phyloP scores from a whole-genome alignment of 2,113 vertebrate species.

The Thalassarche chlororhynchos region DNA sequence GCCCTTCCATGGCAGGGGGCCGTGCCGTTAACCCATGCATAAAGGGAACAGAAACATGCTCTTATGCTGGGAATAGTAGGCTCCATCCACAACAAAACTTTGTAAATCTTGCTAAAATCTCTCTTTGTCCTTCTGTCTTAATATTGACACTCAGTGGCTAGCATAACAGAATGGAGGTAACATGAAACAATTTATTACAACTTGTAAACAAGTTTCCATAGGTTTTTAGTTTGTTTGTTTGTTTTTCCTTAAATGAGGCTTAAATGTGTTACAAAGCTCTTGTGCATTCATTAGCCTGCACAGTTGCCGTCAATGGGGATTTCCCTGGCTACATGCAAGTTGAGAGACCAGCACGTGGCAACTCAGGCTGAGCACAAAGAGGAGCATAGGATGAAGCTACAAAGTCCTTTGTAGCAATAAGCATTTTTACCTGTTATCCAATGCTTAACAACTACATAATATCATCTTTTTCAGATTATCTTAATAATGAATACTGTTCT shows the following conservation, averaged over 20 bases:
- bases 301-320: rapidly evolving
- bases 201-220: not conserved
- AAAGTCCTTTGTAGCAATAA: not conserved
- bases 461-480: not conserved
- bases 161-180: not conserved
- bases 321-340: not conserved
- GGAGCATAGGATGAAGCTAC: not conserved
- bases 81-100: not conserved
- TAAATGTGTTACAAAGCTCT: not conserved
- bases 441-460: not conserved
- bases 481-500: not conserved
- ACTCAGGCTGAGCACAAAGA: not conserved
- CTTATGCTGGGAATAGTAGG: not conserved
- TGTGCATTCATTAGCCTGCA: not conserved
- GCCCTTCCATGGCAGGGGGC: not conserved
- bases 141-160: not conserved
- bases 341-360: not conserved
- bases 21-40: not conserved
- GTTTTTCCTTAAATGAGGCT: not conserved
- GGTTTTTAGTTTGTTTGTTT: not conserved
- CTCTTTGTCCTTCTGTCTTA: not conserved
- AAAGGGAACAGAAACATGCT: not conserved
- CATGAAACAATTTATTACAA: not conserved
- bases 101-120: not conserved
- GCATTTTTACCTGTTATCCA: not conserved